A percentile compares a stretch with the other conserved stretches of the same genome.
Conservation (phyloP, 2,113 vertebrate species). For the Aepyceros melampus region DNA sequence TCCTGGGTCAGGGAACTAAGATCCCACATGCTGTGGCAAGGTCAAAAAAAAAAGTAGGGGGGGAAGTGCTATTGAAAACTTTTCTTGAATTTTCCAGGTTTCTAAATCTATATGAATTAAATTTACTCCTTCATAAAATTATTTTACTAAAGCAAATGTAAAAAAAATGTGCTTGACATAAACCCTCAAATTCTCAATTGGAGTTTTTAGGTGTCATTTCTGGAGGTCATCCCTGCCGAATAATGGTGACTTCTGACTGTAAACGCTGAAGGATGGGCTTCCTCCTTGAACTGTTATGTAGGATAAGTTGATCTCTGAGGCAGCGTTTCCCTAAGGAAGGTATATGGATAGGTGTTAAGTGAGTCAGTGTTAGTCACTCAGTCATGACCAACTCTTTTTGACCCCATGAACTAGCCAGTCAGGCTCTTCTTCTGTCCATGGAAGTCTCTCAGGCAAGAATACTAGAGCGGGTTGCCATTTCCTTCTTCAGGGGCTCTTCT, state of each 20-base stretch:
- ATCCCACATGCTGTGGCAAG: neutral
- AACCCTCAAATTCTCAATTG: neutral
- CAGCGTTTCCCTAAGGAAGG: neutral
- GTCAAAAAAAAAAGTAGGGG: neutral
- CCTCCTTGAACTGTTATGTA: neutral
- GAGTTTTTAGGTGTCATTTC: neutral
- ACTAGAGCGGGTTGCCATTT: neutral
- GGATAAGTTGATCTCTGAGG: neutral
- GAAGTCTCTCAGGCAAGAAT: neutral
- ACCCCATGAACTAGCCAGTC: neutral
- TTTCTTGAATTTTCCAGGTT: neutral
- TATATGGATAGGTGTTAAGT: neutral
- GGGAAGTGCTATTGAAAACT: neutral
- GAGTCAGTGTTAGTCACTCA: neutral
- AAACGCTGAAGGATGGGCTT: neutral
- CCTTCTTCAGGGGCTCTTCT: neutral
- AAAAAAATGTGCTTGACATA: neutral
- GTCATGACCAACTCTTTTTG: neutral
- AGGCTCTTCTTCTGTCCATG: neutral
- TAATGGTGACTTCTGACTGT: neutral
- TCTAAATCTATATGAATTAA: neutral
- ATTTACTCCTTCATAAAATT: neutral
- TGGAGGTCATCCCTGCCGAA: neutral
- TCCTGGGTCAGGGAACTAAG: neutral
- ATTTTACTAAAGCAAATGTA: neutral